Percentiles rank a stretch among this genome's conserved stretches.
phyloP scores from a whole-genome alignment of 2,797 vertebrate genomes.

The Carapus acus region DNA sequence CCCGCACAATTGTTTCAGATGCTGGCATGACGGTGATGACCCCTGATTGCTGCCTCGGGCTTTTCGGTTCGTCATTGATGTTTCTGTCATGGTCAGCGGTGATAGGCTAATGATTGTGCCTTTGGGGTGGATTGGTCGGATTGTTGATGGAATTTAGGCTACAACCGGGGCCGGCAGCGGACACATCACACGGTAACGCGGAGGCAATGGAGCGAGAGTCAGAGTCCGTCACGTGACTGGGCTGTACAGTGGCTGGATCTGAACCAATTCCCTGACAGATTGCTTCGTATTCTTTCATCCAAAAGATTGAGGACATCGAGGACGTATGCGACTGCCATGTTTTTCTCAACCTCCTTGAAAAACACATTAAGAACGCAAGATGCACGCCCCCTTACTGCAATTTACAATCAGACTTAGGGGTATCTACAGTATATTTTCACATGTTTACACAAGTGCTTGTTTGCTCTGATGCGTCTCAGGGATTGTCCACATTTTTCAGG shows the following conservation, averaged over 20 bases:
- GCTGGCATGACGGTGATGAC: conserved; percentile 27
- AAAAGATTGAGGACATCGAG: no score
- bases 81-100: conserved; percentile 55
- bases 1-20: conserved; percentile 34
- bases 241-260: not conserved
- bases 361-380: no score
- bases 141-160: conserved; percentile 19
- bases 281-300: no score
- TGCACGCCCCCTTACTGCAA: no score
- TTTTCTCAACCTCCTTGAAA: no score
- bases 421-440: no score
- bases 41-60: conserved; percentile 37
- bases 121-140: conserved; percentile 31
- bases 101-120: conserved; percentile 58
- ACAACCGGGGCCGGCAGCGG: conserved; percentile 52
- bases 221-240: not conserved
- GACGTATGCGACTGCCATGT: no score
- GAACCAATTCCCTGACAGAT: no score
- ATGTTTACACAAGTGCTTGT: no score
- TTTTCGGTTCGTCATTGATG: conserved; percentile 46
- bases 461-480: no score
- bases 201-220: not conserved
- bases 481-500: no score
- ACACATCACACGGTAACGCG: conserved; percentile 11
- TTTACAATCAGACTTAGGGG: no score